Conservation (phyloP, 2,888 invertebrate species). For the Lithophane semibrunnea region DNA sequence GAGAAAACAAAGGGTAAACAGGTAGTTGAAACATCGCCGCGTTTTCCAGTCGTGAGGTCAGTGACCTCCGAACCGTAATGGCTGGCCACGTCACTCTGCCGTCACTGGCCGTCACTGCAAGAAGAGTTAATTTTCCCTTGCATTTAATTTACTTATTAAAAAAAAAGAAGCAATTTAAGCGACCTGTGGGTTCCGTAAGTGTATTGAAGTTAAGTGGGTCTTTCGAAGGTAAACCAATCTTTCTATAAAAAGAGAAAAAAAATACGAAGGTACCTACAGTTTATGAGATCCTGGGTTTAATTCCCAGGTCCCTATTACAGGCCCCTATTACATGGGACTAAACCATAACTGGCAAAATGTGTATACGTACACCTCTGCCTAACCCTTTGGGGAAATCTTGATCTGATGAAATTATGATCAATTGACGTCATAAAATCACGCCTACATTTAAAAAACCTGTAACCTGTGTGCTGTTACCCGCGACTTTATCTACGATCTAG, state of each 20-base stretch:
- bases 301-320: neutral
- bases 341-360: neutral
- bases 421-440: neutral
- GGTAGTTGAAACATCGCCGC: slow-evolving; percentile 51
- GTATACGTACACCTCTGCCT: neutral
- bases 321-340: too few relatives aligned
- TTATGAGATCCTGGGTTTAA: neutral
- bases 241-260: neutral
- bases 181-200: slow-evolving; percentile 63
- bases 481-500: too few relatives aligned
- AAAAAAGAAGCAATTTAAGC: slow-evolving; percentile 65
- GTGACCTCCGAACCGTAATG: slow-evolving; percentile 82
- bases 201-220: slow-evolving; percentile 20
- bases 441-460: too few relatives aligned
- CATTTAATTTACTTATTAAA: slow-evolving; percentile 83
- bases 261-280: neutral
- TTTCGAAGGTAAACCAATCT: slow-evolving; percentile 10
- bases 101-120: slow-evolving; percentile 80
- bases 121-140: slow-evolving; percentile 86
- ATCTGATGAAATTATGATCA: neutral
- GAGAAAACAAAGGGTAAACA: slow-evolving; percentile 59
- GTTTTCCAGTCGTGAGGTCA: slow-evolving; percentile 68
- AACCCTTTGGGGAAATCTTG: neutral
- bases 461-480: too few relatives aligned
- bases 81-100: slow-evolving; percentile 83